phyloP scores from a whole-genome alignment of 2,888 invertebrate genomes.

The Drosophila parthenogenetica region DNA sequence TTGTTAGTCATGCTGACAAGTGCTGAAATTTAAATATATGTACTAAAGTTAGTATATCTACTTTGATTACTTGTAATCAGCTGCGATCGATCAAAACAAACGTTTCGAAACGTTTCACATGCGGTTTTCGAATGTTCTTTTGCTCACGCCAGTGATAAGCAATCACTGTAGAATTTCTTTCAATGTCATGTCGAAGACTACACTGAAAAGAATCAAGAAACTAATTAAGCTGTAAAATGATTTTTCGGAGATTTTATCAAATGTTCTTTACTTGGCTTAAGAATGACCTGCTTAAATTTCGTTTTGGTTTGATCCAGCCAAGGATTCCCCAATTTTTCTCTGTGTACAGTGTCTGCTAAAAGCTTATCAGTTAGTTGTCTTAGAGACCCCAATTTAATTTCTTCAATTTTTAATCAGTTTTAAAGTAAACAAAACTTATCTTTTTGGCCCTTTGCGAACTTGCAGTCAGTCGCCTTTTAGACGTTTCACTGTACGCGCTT shows the following conservation, averaged over 20 bases:
- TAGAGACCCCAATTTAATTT: too few species aligned
- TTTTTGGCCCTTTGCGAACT: background rate
- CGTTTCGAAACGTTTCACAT: conserved; percentile 8
- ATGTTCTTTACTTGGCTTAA: too few species aligned
- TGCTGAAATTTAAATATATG: background rate
- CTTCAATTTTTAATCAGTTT: too few species aligned
- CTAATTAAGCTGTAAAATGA: background rate
- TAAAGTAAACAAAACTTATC: too few species aligned
- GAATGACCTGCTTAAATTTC: too few species aligned
- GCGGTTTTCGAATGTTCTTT: conserved; percentile 1
- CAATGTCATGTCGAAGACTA: conserved; percentile 12
- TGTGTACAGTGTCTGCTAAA: too few species aligned
- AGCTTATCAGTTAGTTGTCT: too few species aligned
- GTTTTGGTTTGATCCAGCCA: too few species aligned
- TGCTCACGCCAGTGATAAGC: conserved; percentile 7
- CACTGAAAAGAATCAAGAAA: conserved; percentile 1
- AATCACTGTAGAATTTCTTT: conserved; percentile 12
- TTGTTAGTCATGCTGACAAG: conserved; percentile 18
- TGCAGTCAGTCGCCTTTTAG: background rate
- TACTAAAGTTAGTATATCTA: conserved; percentile 2
- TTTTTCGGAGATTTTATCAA: background rate
- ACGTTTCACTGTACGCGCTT: background rate
- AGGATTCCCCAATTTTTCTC: too few species aligned
- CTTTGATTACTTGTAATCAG: conserved; percentile 9
- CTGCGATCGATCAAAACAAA: conserved; percentile 1